Evolutionary conservation across 2,113 vertebrate genomes (phyloP), one percentile per base, ranked within the genome.

Genomic region (Pristiophorus japonicus): DNA sequence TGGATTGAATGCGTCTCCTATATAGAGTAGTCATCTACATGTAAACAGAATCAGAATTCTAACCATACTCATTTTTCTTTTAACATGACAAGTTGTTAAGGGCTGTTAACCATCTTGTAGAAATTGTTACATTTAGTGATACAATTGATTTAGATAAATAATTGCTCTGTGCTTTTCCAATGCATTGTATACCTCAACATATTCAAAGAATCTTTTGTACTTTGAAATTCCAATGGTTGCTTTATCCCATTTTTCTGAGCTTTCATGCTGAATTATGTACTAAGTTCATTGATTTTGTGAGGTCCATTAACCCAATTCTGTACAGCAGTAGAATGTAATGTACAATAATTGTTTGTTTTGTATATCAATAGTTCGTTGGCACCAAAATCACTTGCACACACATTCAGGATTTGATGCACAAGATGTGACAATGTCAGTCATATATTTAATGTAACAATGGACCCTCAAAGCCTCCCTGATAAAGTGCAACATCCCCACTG

Each of bases 241-340:
- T 92, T 92, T 92, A 63, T 34, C 88, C 88, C 4, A 63, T 92
- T 92, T 22, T 92, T 92, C n/a, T 65, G n/a, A 20, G 88, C 34
- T 38, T 92, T 62, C 34, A 7, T 63, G 59, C 18, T n/a, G 14
- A 65, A 92, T 92, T 92, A 63, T 92, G 59, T n/a, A 24, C 51
- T 63, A 92, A 63, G 62, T 92, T 92, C 62, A 63, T 92, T 92
- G 88, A 92, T 92, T 92, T 92, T 63, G n/a, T 38, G 30, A 63
- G 59, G 34, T 63, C 62, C 34, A 92, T 38, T 92, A 65, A 92
- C 16, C 55, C 62, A 62, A 0, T 62, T 92, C 88, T 38, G 59
- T 92, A 65, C 63, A 92, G 55, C 88, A n/a, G 20, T 59, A 92
- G 59, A 92, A 92, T 92, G 34, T 92, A n/a, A 63, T 38, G 27